A percentile compares a stretch with the other conserved stretches of the same genome.
These are phyloP conservation scores for Epirrita christyi DNA, from an alignment of 2,888 invertebrate species.

Conservation along the genomic window DNA sequence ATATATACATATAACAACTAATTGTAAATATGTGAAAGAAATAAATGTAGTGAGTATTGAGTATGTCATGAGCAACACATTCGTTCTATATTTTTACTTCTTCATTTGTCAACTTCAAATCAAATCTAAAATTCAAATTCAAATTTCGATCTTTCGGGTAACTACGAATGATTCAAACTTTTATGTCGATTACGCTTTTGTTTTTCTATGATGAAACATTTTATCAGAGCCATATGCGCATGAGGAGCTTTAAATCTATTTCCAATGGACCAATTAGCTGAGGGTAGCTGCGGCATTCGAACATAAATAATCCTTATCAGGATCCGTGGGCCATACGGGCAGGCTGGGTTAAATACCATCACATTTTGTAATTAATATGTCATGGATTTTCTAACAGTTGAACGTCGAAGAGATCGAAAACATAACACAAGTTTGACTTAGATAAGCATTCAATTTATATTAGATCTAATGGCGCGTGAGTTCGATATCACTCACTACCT, in stretches of 20 bases:
- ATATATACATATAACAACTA: no score
- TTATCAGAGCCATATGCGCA: conserved; percentile 39
- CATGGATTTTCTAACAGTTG: conserved; percentile 14
- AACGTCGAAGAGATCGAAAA: conserved; percentile 1
- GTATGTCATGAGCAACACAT: no score
- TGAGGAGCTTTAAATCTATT: conserved; percentile 37
- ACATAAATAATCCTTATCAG: conserved; percentile 76
- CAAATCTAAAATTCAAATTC: no score
- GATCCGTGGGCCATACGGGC: conserved; percentile 62
- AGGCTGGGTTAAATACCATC: conserved; percentile 33
- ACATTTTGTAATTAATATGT: conserved; percentile 22
- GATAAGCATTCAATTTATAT: no score
- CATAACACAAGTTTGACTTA: background rate
- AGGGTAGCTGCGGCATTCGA: conserved; percentile 45
- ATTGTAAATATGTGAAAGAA: no score
- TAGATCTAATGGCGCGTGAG: no score
- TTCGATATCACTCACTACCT: no score
- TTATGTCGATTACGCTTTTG: conserved; percentile 1
- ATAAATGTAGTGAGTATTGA: no score
- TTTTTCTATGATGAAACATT: conserved; percentile 12
- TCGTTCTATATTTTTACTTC: no score
- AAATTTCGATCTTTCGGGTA: background rate
- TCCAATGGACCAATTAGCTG: conserved; percentile 47
- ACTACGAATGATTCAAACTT: background rate
- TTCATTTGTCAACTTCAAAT: no score